These are phyloP conservation scores for Erebia ligea DNA, from an alignment of 2,888 invertebrate species.

Conservation along the genomic window DNA sequence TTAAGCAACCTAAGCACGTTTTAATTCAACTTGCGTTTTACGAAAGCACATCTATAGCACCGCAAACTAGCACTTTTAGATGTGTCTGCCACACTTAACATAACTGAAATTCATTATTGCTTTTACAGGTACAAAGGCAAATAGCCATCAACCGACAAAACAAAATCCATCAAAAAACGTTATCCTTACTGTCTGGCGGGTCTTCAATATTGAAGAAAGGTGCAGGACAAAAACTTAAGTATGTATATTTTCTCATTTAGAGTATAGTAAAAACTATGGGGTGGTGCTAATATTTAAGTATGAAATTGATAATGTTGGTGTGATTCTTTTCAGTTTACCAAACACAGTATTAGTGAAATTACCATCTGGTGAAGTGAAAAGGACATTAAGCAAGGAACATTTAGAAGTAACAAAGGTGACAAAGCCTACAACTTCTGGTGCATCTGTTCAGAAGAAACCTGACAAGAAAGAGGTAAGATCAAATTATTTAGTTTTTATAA, in stretches of 20 bases:
- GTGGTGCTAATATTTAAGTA: not conserved
- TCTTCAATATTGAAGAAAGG: constrained; percentile 79
- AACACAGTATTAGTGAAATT: constrained; percentile 77
- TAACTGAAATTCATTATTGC: not conserved
- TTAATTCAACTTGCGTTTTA: too few relatives aligned
- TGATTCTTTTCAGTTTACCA: constrained; percentile 59
- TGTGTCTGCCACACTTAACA: too few relatives aligned
- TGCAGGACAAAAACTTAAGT: constrained; percentile 75
- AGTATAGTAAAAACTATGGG: not conserved
- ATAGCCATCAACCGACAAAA: constrained; percentile 89
- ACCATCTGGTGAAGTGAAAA: constrained; percentile 74
- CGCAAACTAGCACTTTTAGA: too few relatives aligned
- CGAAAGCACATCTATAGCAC: too few relatives aligned
- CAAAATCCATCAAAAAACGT: constrained; percentile 87
- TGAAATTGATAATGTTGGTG: too few relatives aligned
- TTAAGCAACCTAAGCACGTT: too few relatives aligned
- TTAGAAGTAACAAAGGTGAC: constrained; percentile 69
- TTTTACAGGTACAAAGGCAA: constrained; percentile 86
- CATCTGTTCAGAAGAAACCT: constrained; percentile 57
- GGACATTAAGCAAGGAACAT: constrained; percentile 68
- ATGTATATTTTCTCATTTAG: constrained; percentile 44
- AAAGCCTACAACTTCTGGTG: constrained; percentile 67
- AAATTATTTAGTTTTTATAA: too few relatives aligned
- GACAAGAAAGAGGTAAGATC: constrained; percentile 67
- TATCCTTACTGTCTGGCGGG: constrained; percentile 89